Percentiles rank a stretch among this genome's conserved stretches.
phyloP scores from a whole-genome alignment of 1,140 invertebrate genomes.

The Conus ventricosus region DNA sequence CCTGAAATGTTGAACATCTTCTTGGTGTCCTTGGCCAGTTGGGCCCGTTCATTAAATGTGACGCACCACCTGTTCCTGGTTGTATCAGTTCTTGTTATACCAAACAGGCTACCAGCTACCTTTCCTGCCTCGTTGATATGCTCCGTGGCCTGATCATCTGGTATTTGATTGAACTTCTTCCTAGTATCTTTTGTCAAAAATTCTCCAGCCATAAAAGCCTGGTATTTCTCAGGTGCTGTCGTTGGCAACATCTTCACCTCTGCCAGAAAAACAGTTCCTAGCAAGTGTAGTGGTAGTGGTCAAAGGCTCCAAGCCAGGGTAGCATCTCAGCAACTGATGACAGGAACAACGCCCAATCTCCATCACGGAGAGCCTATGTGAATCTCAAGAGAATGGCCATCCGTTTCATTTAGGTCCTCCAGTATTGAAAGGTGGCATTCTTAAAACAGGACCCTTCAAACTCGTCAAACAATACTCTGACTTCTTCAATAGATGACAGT shows the following conservation, averaged over 20 bases:
- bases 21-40: background rate
- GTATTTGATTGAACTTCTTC: background rate
- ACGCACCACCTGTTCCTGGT: background rate
- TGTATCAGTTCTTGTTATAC: conserved; percentile 10
- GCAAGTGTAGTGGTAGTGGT: background rate
- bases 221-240: background rate
- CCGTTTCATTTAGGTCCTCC: no score
- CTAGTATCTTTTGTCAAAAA: background rate
- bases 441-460: no score
- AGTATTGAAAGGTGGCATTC: no score
- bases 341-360: no score
- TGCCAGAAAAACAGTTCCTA: background rate
- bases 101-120: background rate
- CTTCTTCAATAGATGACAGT: background rate
- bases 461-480: background rate
- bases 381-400: no score
- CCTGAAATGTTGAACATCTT: background rate
- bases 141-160: conserved; percentile 15
- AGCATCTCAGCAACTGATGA: no score
- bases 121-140: conserved; percentile 5
- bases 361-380: no score
- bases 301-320: background rate
- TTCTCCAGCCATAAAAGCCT: background rate
- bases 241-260: background rate
- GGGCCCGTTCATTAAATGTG: background rate